Evolutionary conservation across 2,797 vertebrate species (phyloP), one percentile per base, ranked within the genome.

Genomic region (Crenichthys baileyi): DNA sequence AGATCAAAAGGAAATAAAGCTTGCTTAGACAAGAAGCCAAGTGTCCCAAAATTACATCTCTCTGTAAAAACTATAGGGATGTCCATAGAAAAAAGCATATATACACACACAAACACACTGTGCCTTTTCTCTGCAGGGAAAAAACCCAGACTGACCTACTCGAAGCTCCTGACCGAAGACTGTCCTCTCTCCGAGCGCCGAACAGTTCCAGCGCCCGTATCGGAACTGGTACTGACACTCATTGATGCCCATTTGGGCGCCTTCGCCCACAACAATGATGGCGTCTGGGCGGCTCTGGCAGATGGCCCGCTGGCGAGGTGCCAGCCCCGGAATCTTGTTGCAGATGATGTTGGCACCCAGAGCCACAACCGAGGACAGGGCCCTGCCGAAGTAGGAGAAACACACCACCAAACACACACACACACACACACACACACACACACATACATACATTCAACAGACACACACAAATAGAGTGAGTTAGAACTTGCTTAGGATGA

Each of bases 261-360:
- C 98, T 95, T 99, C 98, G 78, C 98, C 98, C 1, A 99, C 97
- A 93, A 99, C 96, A 83, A 99, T 99, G 96, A 99, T 99, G 96
- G 98, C 98, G 95, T 99, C 98, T 0, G 98, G 98, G 92, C 98
- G 98, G 94, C 97, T 99, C 96, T 99, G 98, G 95, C 98, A 99
- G 97, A 99, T 99, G 44, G 97, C 98, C 72, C 98, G 96, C 94
- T 99, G 98, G 95, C 98, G 96, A 76, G 98, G 98, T 78, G 98
- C 98, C 96, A 99, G 92, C 85, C 98, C 98, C 5, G 98, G 98
- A 83, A 99, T 99, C 96, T 99, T 99, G 96, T 99, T 99, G 97
- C 98, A 99, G 97, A 99, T 99, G 92, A 99, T 99, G 91, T 99
- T 99, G 92, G 98, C 98, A 91, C 98, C 98, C 95, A 99, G 96